Base-by-base conservation (phyloP, 2,113 vertebrate genomes). In the Oceanodroma tethys region DNA sequence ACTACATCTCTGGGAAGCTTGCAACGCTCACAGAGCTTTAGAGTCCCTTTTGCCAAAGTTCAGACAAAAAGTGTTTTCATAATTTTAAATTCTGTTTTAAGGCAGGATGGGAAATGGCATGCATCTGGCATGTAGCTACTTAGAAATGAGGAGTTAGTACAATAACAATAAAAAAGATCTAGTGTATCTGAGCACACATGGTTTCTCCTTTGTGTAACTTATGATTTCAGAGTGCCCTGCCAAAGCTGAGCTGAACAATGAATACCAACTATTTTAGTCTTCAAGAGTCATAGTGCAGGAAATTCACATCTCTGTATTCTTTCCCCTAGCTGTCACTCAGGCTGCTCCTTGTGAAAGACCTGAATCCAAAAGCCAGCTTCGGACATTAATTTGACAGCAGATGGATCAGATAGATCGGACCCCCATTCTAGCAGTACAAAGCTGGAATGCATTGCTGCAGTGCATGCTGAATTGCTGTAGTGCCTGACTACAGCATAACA, bases 371-470 rank as follows among this genome's bases (percentile, higher is more conserved):
- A 95, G 92, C 59, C 79, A 96, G 85, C 67, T 96, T 85, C 94
- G 94, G 97, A 96, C 86, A 87, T 94, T 91, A 95, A 96, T 90
- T 93, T 95, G 95, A 95, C 82, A 94, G 91, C 76, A 97, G 87
- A 95, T 81, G 72, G 91, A 95, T 92, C 95, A 91, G 84, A 86
- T 47, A 58, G 80, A 86, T 80, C 80, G 78, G 48, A 82, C 82
- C 71, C 42, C 84, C 62, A 25, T 89, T 82, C 53, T 20, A 76
- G 86, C 78, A 79, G 83, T 20, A 45, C 62, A 91, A 95, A 95
- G 83, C 80, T 79, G 68, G 68, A 95, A 91, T 68, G 65, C 43
- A 42, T 11, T 86, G 68, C 47, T 2, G 3, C 6, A 1, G 22
- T 11, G 48, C 47, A 29, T 5, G 40, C 11, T 10, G 86, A 81